Evolutionary conservation across 2,113 vertebrate species (phyloP).

Genomic region (Hemicordylus capensis): DNA sequence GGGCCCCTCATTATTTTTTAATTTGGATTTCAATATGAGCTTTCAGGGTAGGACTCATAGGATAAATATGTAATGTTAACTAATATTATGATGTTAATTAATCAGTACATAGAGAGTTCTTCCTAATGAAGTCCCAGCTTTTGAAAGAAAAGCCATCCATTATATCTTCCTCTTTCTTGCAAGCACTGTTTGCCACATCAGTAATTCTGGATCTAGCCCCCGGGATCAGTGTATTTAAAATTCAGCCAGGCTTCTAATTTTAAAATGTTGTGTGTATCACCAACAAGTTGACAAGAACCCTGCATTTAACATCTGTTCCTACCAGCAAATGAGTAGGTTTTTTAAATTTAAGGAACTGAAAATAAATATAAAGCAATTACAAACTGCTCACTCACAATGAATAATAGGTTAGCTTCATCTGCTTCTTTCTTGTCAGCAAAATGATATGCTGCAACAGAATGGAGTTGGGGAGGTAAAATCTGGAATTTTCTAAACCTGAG

Average conservation of each 20-base stretch:
- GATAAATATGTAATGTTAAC: not conserved
- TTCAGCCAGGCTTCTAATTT: constrained; percentile 73
- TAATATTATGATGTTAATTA: not conserved
- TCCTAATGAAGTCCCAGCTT: not conserved
- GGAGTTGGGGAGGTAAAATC: not conserved
- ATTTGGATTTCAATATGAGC: not conserved
- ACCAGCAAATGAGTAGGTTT: constrained; percentile 56
- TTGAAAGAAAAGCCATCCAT: constrained; percentile 28
- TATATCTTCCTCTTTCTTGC: constrained; percentile 29
- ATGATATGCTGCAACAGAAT: constrained; percentile 1
- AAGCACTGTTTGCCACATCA: constrained; percentile 59
- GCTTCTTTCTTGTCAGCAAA: constrained; percentile 37
- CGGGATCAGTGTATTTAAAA: constrained; percentile 74
- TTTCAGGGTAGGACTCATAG: not conserved
- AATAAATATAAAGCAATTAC: constrained; percentile 68
- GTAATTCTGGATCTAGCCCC: constrained; percentile 62
- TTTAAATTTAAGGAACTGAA: constrained; percentile 74
- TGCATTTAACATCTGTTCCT: constrained; percentile 78
- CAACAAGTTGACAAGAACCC: constrained; percentile 71
- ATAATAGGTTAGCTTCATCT: constrained; percentile 49
- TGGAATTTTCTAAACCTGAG: constrained; percentile 7
- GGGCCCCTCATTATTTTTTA: not conserved
- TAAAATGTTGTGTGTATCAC: constrained; percentile 62
- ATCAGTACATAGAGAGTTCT: not conserved
- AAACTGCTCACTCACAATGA: constrained; percentile 63